Conservation (phyloP, 2,113 vertebrate genomes). For the Polyodon spathula region DNA sequence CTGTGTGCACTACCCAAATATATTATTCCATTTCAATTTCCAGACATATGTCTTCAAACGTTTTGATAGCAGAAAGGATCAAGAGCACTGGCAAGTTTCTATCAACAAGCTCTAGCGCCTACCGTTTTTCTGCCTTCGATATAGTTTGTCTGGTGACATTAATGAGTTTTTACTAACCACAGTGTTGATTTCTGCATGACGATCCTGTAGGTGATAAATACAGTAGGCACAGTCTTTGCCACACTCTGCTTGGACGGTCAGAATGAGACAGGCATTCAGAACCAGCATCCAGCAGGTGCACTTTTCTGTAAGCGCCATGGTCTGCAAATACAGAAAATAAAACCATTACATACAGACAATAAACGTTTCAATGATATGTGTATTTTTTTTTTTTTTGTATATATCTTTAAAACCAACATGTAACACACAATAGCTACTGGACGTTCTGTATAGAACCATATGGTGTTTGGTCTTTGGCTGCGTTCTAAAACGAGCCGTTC, state of each 20-base stretch:
- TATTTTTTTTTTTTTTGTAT: too few relatives aligned
- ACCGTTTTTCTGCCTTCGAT: neutral
- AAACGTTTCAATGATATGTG: too few relatives aligned
- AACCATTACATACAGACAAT: too few relatives aligned
- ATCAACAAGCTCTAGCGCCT: neutral
- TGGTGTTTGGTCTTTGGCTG: too few relatives aligned
- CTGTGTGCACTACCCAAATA: too few relatives aligned
- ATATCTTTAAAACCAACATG: too few relatives aligned
- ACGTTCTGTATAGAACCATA: too few relatives aligned
- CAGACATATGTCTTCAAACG: too few relatives aligned
- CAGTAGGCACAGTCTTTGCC: constrained; percentile 75
- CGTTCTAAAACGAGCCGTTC: too few relatives aligned
- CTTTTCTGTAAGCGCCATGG: constrained; percentile 60
- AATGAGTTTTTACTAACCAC: constrained; percentile 68
- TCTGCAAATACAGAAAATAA: constrained; percentile 49
- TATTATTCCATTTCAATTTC: too few relatives aligned
- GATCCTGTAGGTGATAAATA: constrained; percentile 59
- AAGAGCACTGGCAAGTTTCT: neutral
- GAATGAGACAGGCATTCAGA: constrained; percentile 58
- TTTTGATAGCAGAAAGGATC: too few relatives aligned
- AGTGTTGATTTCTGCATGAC: constrained; percentile 53
- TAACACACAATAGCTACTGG: too few relatives aligned
- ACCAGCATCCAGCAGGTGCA: constrained; percentile 59
- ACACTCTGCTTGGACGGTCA: constrained; percentile 58
- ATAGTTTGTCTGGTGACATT: neutral